Base-by-base conservation (phyloP, 2,888 invertebrate genomes). In the Chaetogeoica ovagalla region DNA sequence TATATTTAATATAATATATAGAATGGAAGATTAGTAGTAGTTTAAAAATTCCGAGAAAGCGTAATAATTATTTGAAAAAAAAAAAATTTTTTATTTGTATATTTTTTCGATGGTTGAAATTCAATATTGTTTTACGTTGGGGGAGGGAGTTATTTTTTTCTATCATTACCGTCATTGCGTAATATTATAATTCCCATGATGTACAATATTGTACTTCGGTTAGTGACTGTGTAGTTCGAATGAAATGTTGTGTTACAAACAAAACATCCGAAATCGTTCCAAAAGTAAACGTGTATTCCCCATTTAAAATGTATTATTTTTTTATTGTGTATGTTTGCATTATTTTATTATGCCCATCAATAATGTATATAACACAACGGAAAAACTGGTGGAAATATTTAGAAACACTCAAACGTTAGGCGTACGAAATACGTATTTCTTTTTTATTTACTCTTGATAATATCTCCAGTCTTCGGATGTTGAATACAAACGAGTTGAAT, bases 61-160 rank as follows among this genome's bases (percentile, higher is more conserved):
- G 21, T 60, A 60, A 9, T 7, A 62, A 52, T n/a, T 30, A 52
- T 73, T 73, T 62, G 11, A 72, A 60, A 60, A 48, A 48, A 21
- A n/a, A n/a, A n/a, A n/a, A n/a, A n/a, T n/a, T 66, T 23, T 7
- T 48, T 66, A 66, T 48, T n/a, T 15, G 7, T 52, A 9, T 21
- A 21, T 65, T 65, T 43, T 21, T 43, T 39, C 43, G 2, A 43
- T 43, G 43, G 39, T 65, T 43, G 43, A 65, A 43, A 21, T 48
- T 48, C 48, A 21, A 21, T 23, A 23, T 48, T 11, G 9, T 39
- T 19, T 65, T 9, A 6, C 9, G 43, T 43, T 6, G 9, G n/a
- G 39, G 9, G 1, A 52, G 1, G 1, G 1, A 15, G 4, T 13
- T 52, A 52, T 52, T 15, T 7, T 43, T 52, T 15, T 7, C 6